Percentiles rank a stretch among this genome's conserved stretches.
Conservation (phyloP, 2,888 invertebrate species). For the Euzetes globulus region DNA sequence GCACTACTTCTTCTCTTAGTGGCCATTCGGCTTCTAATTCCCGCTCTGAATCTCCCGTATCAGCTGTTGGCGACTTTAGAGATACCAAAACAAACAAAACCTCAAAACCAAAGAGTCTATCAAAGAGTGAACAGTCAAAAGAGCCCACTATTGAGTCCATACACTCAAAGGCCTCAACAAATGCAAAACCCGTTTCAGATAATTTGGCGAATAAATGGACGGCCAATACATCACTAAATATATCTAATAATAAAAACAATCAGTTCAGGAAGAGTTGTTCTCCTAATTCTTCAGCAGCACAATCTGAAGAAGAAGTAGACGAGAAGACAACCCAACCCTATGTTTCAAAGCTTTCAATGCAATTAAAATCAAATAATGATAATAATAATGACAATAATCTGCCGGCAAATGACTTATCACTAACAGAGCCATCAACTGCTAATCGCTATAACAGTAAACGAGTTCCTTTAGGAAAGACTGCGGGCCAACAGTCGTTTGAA, state of each 20-base stretch:
- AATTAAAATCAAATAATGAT: conserved; percentile 7
- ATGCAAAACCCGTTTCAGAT: conserved; percentile 16
- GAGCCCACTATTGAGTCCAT: background rate
- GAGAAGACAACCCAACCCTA: background rate
- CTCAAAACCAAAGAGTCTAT: too few species aligned
- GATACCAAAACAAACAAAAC: conserved; percentile 5
- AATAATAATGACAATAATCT: background rate
- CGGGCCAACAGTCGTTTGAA: conserved; percentile 31
- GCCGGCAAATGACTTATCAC: background rate
- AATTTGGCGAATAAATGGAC: conserved; percentile 20
- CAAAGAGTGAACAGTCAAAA: background rate
- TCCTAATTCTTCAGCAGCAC: conserved; percentile 8
- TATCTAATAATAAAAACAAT: background rate
- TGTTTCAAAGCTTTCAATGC: conserved; percentile 4
- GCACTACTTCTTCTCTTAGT: conserved; percentile 11
- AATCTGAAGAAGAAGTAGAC: conserved; percentile 29
- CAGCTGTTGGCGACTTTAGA: conserved; percentile 17
- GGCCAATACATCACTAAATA: background rate
- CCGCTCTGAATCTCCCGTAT: conserved; percentile 30
- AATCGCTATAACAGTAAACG: conserved; percentile 13
- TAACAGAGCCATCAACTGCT: conserved; percentile 20
- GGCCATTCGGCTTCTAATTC: conserved; percentile 30
- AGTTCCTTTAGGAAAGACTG: conserved; percentile 30
- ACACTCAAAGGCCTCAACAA: conserved; percentile 1
- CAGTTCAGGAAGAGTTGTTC: background rate